Base-by-base conservation (phyloP, 2,888 invertebrate species). In the Barypeithes pellucidus region DNA sequence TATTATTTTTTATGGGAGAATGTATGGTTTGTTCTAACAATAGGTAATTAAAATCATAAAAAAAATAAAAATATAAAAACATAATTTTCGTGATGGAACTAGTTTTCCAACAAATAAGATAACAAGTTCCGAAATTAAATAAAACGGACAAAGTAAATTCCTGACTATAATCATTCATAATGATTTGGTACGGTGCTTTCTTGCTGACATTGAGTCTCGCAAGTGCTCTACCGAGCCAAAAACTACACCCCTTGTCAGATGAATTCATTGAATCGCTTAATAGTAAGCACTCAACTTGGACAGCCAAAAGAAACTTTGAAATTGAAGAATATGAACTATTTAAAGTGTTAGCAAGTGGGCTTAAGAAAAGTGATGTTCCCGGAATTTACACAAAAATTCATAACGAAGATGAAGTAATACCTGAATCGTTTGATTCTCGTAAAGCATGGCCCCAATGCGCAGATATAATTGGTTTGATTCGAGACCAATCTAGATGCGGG, bases 401-500 rank as follows among this genome's bases (percentile, higher is more conserved):
- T 20, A 65, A 68, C 12, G 66, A 50, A 54, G 22, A 16, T 12
- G 67, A 52, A 41, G 67, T 73, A 0, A 52, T 95, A 33, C 95
- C 95, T 0, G 91, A 90, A 33, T 88, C 89, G 78, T 96, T 96
- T 84, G 95, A 96, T 87, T 87, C 95, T 0, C 88, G 95, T 45
- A 87, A 88, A 61, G 87, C 91, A 63, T 96, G 95, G 95, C 90
- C 94, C 0, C 83, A 93, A 78, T 96, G 96, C 81, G 70, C 65
- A 22, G 93, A 94, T 0, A 93, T 94, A n/a, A 90, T 96, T 78
- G 88, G 88, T 54, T 92, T 93, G 86, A 90, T 95, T 62, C 87
- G 94, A 75, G 94, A 95, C 84, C 95, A 95, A 84, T 94, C 93
- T 4, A 91, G 92, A 14, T 96, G 96, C 84, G 96, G 96, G 18